Percentiles rank a stretch among this genome's conserved stretches.
Evolutionary conservation across 2,888 invertebrate species (phyloP).

Genomic region (Synergus umbraculus): DNA sequence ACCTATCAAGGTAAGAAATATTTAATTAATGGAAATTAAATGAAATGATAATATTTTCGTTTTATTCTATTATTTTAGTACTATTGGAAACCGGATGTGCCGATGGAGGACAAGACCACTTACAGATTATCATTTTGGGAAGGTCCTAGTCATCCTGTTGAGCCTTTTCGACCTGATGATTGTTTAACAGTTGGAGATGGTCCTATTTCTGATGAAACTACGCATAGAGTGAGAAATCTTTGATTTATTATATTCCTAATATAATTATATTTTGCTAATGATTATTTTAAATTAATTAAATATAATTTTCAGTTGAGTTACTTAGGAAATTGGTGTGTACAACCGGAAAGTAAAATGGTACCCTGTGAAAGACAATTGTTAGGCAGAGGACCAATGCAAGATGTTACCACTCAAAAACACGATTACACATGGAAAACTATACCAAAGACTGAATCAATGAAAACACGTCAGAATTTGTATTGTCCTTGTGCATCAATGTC

Average conservation of each 20-base stretch:
- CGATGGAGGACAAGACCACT: slow-evolving; percentile 81
- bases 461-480: slow-evolving; percentile 60
- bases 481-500: slow-evolving; percentile 62
- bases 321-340: slow-evolving; percentile 70
- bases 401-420: slow-evolving; percentile 85
- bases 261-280: neutral
- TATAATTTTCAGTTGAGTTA: slow-evolving; percentile 67
- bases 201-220: slow-evolving; percentile 78
- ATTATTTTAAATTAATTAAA: neutral
- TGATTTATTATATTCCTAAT: neutral
- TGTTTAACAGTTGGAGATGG: slow-evolving; percentile 77
- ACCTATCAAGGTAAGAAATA: slow-evolving; percentile 74
- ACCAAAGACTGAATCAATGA: slow-evolving; percentile 53
- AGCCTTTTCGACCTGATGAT: slow-evolving; percentile 72
- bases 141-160: slow-evolving; percentile 48
- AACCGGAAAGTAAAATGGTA: slow-evolving; percentile 62
- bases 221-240: slow-evolving; percentile 77
- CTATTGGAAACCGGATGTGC: slow-evolving; percentile 75
- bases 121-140: slow-evolving; percentile 77
- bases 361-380: slow-evolving; percentile 67
- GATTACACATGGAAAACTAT: slow-evolving; percentile 80
- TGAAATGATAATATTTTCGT: neutral
- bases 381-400: slow-evolving; percentile 83
- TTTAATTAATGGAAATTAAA: neutral
- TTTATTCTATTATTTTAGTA: slow-evolving; percentile 58